These are phyloP conservation scores for Leptinotarsa tumamoca DNA, from an alignment of 2,888 invertebrate genomes.

Conservation along the genomic window DNA sequence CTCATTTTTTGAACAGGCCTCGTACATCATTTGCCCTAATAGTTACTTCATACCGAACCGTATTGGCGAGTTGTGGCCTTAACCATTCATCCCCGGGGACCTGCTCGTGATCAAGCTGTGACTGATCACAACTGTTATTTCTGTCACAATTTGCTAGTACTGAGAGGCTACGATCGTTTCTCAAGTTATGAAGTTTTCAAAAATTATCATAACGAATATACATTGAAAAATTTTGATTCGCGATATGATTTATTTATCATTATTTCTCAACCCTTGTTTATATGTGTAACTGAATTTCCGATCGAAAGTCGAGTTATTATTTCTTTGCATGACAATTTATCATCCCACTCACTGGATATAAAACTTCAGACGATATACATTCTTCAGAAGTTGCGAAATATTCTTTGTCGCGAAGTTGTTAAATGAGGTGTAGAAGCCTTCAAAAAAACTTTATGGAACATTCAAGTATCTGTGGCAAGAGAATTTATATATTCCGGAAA, in stretches of 20 bases:
- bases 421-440: conserved; percentile 35
- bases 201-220: neutral
- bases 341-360: conserved; percentile 18
- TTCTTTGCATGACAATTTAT: conserved; percentile 16
- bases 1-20: no score
- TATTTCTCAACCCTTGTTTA: neutral
- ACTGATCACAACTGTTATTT: no score
- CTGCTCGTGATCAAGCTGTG: no score
- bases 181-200: no score
- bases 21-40: no score
- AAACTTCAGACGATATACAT: conserved; percentile 33
- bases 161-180: no score
- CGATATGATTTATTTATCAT: neutral
- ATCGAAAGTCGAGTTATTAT: conserved; percentile 2
- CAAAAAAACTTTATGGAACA: conserved; percentile 24
- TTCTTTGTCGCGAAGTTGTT: conserved; percentile 34
- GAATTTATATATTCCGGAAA: conserved; percentile 1
- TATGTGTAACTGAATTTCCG: neutral
- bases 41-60: no score
- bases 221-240: neutral
- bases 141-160: no score
- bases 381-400: conserved; percentile 28
- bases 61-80: no score
- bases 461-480: conserved; percentile 24
- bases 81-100: no score